Conservation (phyloP, 2,888 invertebrate genomes). For the Aphidoletes aphidimyza region DNA sequence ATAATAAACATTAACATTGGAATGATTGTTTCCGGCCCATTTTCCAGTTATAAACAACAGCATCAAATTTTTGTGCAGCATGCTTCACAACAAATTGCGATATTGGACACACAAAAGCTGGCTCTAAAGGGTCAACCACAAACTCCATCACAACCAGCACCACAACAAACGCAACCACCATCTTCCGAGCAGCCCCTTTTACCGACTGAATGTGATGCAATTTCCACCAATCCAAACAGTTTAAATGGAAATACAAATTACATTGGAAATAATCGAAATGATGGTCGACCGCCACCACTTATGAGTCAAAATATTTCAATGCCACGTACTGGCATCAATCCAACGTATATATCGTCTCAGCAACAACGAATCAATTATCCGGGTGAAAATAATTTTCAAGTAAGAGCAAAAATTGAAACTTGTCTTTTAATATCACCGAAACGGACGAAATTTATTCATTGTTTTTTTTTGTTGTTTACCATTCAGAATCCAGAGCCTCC, state of each 20-base stretch:
- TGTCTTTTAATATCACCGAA: background rate
- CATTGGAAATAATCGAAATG: background rate
- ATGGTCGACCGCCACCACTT: slow-evolving; percentile 61
- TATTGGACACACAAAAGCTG: slow-evolving; percentile 82
- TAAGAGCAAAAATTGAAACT: background rate
- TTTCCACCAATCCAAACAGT: slow-evolving; percentile 35
- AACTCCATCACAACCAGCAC: background rate
- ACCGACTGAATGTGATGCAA: background rate
- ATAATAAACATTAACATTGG: background rate
- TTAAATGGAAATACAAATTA: slow-evolving; percentile 24
- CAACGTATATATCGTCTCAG: slow-evolving; percentile 67
- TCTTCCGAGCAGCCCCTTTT: background rate
- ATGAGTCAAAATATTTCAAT: slow-evolving; percentile 66
- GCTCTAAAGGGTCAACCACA: slow-evolving; percentile 66
- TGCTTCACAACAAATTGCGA: slow-evolving; percentile 88
- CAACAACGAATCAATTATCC: slow-evolving; percentile 13
- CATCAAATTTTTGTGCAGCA: slow-evolving; percentile 96
- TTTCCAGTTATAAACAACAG: slow-evolving; percentile 83
- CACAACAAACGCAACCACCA: background rate
- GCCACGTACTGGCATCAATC: slow-evolving; percentile 59
- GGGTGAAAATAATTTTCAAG: slow-evolving; percentile 37
- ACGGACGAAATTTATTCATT: background rate
- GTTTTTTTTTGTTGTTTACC: background rate
- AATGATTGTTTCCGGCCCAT: background rate
- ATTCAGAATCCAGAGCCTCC: slow-evolving; percentile 56